A percentile compares a stretch with the other conserved stretches of the same genome.
Conservation (phyloP, 1,140 invertebrate genomes). For the Artemia franciscana region DNA sequence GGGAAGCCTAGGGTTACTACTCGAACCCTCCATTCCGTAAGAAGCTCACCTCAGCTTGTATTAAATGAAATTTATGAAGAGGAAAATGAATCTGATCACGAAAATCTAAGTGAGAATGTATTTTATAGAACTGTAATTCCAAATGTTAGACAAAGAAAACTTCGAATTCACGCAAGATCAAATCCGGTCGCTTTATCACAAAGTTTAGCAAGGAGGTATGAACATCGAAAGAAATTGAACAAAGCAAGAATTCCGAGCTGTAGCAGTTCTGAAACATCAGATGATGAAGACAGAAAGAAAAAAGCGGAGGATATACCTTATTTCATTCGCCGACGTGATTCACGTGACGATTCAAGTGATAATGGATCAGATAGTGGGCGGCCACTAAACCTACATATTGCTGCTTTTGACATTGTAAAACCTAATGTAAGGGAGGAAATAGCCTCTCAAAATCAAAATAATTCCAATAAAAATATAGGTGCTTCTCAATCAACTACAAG, state of each 20-base stretch:
- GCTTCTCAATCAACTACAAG: conserved; percentile 1
- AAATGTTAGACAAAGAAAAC: conserved; percentile 2
- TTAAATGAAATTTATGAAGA: conserved; percentile 50
- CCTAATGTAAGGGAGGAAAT: conserved; percentile 10
- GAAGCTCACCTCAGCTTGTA: conserved; percentile 32
- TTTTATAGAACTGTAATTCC: conserved; percentile 7
- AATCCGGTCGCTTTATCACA: conserved; percentile 16
- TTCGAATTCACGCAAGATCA: conserved; percentile 15
- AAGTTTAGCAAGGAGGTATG: conserved; percentile 26
- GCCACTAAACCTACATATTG: background rate
- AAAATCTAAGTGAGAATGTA: background rate
- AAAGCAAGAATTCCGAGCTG: conserved; percentile 60
- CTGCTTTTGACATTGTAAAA: background rate
- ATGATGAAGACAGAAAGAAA: conserved; percentile 60
- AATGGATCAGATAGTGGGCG: conserved; percentile 16
- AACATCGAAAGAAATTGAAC: conserved; percentile 41
- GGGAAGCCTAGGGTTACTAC: conserved; percentile 14
- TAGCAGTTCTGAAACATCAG: conserved; percentile 67
- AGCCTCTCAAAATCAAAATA: conserved; percentile 10
- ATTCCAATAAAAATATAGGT: background rate
- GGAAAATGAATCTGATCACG: conserved; percentile 16
- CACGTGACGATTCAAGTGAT: conserved; percentile 50
- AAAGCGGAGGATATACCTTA: conserved; percentile 43
- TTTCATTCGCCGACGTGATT: conserved; percentile 34
- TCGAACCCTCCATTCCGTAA: conserved; percentile 24